Conservation (phyloP, 1,140 invertebrate genomes). For the Drosophila sechellia region DNA sequence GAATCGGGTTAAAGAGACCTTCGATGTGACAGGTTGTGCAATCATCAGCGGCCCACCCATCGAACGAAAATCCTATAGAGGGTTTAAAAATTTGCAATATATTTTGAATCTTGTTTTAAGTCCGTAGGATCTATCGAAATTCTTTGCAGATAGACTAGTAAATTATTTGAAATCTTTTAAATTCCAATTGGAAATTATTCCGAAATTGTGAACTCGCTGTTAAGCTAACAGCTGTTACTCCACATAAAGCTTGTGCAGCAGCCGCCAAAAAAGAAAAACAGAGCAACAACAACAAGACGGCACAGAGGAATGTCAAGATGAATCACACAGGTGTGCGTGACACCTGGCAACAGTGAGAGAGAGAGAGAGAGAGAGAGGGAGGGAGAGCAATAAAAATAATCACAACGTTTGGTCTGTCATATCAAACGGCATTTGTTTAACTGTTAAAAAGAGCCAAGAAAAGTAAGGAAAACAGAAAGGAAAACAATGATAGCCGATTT, state of each 20-base stretch:
- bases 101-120: too few species aligned
- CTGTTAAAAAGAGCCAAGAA: slow-evolving; percentile 37
- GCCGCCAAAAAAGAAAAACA: slow-evolving; percentile 6
- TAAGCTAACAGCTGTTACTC: not conserved
- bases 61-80: too few species aligned
- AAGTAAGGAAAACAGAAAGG: not conserved
- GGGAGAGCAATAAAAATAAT: slow-evolving; percentile 2
- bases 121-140: too few species aligned
- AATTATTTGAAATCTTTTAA: too few species aligned
- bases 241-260: slow-evolving; percentile 11
- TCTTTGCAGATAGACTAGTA: too few species aligned
- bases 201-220: not conserved
- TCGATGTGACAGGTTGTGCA: slow-evolving; percentile 5
- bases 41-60: too few species aligned
- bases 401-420: slow-evolving; percentile 37
- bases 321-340: slow-evolving; percentile 45
- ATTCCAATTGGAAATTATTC: too few species aligned
- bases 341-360: slow-evolving; percentile 14
- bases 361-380: not conserved
- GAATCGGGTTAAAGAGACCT: slow-evolving; percentile 17
- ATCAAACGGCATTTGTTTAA: slow-evolving; percentile 69
- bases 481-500: slow-evolving; percentile 42
- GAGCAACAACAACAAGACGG: slow-evolving; percentile 12
- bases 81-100: not conserved
- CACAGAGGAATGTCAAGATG: slow-evolving; percentile 46